A percentile compares a stretch with the other conserved stretches of the same genome.
phyloP scores from a whole-genome alignment of 2,888 invertebrate species.

The Apamea sordens region DNA sequence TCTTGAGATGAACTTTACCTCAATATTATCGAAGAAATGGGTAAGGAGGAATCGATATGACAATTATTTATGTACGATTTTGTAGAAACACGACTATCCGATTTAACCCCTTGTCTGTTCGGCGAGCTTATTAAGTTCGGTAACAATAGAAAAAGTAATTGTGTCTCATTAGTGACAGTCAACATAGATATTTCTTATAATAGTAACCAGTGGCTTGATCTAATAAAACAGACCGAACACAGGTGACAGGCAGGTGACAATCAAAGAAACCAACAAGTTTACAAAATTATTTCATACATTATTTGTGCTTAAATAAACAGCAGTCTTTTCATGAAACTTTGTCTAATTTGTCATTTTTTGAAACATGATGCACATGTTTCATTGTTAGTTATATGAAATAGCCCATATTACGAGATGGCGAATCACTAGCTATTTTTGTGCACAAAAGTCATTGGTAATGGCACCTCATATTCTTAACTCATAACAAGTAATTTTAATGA shows the following conservation, averaged over 20 bases:
- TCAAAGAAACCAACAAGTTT: no score
- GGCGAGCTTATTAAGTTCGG: not conserved
- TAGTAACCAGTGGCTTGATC: no score
- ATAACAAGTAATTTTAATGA: not conserved
- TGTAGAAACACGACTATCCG: not conserved
- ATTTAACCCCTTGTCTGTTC: not conserved
- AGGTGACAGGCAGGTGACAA: not conserved
- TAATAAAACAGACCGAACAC: not conserved
- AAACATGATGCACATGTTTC: not conserved
- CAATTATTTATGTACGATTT: constrained; percentile 6
- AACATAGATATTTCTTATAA: not conserved
- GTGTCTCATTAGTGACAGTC: not conserved
- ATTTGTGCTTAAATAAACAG: not conserved
- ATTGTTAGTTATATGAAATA: not conserved
- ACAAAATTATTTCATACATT: not conserved
- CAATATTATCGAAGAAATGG: constrained; percentile 34
- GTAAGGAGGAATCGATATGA: constrained; percentile 17
- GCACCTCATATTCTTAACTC: not conserved
- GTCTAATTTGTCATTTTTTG: not conserved
- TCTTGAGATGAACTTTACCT: constrained; percentile 40
- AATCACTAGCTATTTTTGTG: not conserved
- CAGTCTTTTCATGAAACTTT: not conserved
- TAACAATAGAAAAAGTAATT: not conserved
- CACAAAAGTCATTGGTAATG: not conserved
- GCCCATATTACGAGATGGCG: not conserved